These are phyloP conservation scores for Littorina saxatilis DNA, from an alignment of 1,140 invertebrate species.

Conservation along the genomic window DNA sequence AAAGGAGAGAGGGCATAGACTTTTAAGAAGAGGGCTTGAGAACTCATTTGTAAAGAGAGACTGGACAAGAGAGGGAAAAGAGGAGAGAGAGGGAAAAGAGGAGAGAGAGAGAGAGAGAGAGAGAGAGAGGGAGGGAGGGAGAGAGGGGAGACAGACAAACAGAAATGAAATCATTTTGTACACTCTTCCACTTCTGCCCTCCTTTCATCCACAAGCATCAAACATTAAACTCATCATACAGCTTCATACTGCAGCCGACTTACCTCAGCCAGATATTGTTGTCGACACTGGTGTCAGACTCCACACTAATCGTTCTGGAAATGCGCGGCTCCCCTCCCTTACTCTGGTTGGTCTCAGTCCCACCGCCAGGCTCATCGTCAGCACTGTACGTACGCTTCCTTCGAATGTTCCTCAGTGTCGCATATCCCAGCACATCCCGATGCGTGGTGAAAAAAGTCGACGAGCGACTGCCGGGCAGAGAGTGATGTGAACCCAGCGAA, in stretches of 20 bases:
- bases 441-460: slow-evolving; percentile 60
- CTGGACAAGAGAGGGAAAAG: no score
- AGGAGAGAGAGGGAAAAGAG: no score
- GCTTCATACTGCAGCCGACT: background rate
- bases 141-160: no score
- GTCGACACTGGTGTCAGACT: slow-evolving; percentile 49
- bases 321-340: slow-evolving; percentile 7
- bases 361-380: slow-evolving; percentile 65
- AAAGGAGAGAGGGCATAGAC: no score
- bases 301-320: slow-evolving; percentile 42
- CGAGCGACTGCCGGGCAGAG: slow-evolving; percentile 24
- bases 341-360: slow-evolving; percentile 4
- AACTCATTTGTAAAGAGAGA: no score
- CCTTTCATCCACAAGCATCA: background rate
- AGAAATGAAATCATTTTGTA: no score
- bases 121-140: no score
- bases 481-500: slow-evolving; percentile 28
- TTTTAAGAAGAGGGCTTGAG: no score
- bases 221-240: background rate
- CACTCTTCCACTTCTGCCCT: no score
- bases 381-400: slow-evolving; percentile 77
- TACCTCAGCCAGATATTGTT: slow-evolving; percentile 53
- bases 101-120: no score
- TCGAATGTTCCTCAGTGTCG: slow-evolving; percentile 85
- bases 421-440: slow-evolving; percentile 84